phyloP scores from a whole-genome alignment of 2,888 invertebrate genomes.

The Myopa tessellatipennis region DNA sequence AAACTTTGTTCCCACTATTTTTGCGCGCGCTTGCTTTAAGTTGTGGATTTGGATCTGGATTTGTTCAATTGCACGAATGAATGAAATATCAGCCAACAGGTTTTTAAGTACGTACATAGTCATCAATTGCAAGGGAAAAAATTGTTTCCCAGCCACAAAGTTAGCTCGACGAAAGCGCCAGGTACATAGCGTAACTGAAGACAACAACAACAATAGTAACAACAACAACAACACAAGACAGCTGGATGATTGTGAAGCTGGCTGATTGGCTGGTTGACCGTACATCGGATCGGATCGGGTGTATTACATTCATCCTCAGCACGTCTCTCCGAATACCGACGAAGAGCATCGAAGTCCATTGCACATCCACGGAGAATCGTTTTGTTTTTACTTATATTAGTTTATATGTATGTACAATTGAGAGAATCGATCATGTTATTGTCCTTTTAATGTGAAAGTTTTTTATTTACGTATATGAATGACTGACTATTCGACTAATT shows the following conservation, averaged over 20 bases:
- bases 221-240: neutral
- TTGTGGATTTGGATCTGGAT: neutral
- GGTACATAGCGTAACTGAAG: slow-evolving; percentile 10
- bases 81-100: slow-evolving; percentile 20
- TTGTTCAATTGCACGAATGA: neutral
- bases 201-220: slow-evolving; percentile 3
- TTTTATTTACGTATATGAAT: slow-evolving; percentile 11
- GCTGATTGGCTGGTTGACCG: neutral
- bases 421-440: slow-evolving; percentile 7
- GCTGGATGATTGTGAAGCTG: neutral
- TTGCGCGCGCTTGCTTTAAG: neutral
- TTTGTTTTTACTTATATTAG: too few species aligned
- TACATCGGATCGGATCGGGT: neutral
- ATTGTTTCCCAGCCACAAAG: slow-evolving; percentile 20
- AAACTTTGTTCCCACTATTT: slow-evolving; percentile 25
- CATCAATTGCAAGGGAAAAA: slow-evolving; percentile 28
- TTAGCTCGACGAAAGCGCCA: slow-evolving; percentile 24
- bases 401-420: too few species aligned
- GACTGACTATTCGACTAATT: slow-evolving; percentile 17
- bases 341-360: neutral
- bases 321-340: neutral
- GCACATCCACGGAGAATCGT: neutral
- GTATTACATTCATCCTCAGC: neutral
- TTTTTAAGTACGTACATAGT: slow-evolving; percentile 18
- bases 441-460: slow-evolving; percentile 16